Conservation (phyloP, 2,797 vertebrate species). For the Gymnoscopelus microlampas region DNA sequence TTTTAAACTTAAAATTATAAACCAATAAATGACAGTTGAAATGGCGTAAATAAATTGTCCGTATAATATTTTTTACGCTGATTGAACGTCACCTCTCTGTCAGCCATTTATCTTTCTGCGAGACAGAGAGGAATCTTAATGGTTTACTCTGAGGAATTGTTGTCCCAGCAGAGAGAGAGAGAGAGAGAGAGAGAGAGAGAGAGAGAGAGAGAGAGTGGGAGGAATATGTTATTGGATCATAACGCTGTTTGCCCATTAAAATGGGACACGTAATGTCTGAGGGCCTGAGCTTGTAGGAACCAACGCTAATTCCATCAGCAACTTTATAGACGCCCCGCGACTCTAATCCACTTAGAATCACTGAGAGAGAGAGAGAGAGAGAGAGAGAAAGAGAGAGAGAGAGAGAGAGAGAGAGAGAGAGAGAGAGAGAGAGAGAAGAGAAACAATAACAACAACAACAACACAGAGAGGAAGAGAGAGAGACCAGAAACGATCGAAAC, state of each 20-base stretch:
- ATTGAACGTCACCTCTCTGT: constrained; percentile 83
- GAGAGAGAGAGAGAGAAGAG: constrained; percentile 52
- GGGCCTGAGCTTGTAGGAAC: constrained; percentile 75
- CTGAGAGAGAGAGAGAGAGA: too few species aligned
- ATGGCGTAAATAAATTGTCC: too few species aligned
- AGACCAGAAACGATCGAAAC: constrained; percentile 15
- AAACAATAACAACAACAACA: constrained; percentile 75
- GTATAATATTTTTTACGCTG: too few species aligned
- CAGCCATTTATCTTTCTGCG: constrained; percentile 92
- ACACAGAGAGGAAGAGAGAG: constrained; percentile 20
- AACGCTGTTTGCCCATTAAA: too few species aligned
- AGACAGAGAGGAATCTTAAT: constrained; percentile 91
- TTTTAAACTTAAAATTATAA: too few species aligned
- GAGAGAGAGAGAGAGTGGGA: constrained; percentile 27
- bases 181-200: constrained; percentile 27
- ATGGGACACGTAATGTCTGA: constrained; percentile 80
- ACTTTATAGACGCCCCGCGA: constrained; percentile 81
- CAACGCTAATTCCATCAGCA: constrained; percentile 81
- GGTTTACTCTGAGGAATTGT: constrained; percentile 94
- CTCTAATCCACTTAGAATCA: constrained; percentile 73
- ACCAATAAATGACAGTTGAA: too few species aligned
- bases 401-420: too few species aligned
- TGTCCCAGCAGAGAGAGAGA: constrained; percentile 50
- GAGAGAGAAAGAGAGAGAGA: too few species aligned
- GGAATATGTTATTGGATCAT: too few species aligned